These are phyloP conservation scores for Ochlodes sylvanus DNA, from an alignment of 2,888 invertebrate genomes.

Conservation along the genomic window DNA sequence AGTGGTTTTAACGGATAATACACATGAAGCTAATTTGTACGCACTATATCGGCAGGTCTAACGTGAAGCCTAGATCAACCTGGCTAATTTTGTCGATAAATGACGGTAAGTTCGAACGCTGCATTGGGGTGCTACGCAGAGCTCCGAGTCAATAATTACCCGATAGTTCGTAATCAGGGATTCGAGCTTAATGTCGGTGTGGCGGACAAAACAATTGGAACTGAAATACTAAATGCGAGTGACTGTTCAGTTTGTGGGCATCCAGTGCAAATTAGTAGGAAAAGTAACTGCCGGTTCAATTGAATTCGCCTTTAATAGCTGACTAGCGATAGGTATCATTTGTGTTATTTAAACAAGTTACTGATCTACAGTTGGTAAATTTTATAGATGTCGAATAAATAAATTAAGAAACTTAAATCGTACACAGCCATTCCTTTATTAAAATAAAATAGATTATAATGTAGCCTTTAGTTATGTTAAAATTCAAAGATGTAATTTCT, in stretches of 20 bases:
- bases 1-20: not conserved
- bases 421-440: no score
- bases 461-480: no score
- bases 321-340: not conserved
- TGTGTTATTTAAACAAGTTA: not conserved
- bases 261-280: constrained; percentile 10
- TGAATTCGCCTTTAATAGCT: not conserved
- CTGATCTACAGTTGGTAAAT: no score
- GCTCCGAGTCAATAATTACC: constrained; percentile 21
- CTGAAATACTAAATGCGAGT: constrained; percentile 10
- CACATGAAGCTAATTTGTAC: not conserved
- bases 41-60: not conserved
- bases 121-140: constrained; percentile 4
- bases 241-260: constrained; percentile 8
- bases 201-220: constrained; percentile 14
- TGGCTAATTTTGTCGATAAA: constrained; percentile 11
- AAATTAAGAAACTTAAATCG: no score
- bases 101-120: not conserved
- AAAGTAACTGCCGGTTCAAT: not conserved
- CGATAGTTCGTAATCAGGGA: constrained; percentile 15
- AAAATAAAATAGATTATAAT: no score
- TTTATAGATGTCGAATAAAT: no score
- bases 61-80: constrained; percentile 6
- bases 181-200: constrained; percentile 3
- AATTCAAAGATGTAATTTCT: no score